phyloP scores from a whole-genome alignment of 2,113 vertebrate genomes.

The Phylloscopus trochilus region DNA sequence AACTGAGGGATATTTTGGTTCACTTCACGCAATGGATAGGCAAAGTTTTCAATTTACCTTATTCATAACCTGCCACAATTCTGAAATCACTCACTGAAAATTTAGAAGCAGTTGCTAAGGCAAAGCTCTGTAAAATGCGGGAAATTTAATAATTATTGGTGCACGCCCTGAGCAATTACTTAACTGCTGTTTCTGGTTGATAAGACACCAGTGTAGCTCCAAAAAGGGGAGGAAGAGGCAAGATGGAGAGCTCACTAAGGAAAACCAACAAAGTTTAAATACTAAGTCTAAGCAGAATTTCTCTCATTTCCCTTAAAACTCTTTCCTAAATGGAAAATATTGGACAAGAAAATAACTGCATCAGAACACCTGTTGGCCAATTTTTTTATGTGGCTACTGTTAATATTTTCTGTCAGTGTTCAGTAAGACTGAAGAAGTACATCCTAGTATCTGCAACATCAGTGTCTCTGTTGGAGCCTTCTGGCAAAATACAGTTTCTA shows the following conservation, averaged over 20 bases:
- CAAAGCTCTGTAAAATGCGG: not conserved
- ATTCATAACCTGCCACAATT: not conserved
- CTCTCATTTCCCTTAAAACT: not conserved
- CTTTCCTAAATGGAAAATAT: not conserved
- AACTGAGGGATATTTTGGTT: not conserved
- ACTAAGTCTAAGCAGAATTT: not conserved
- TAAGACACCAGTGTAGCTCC: not conserved
- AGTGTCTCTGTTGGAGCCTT: not conserved
- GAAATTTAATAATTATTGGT: not conserved
- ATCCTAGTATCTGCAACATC: not conserved
- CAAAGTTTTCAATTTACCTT: not conserved
- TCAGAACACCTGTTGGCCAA: not conserved
- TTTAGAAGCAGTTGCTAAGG: not conserved
- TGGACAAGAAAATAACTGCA: not conserved
- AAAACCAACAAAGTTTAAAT: not conserved
- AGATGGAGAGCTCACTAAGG: not conserved
- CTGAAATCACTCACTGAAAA: not conserved
- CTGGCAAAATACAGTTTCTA: not conserved
- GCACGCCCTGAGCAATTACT: not conserved
- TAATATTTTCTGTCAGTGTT: not conserved
- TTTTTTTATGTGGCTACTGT: not conserved
- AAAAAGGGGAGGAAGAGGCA: not conserved
- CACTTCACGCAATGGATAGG: not conserved
- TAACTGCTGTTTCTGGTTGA: not conserved
- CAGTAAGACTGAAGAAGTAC: not conserved